These are phyloP conservation scores for Sylvilagus floridanus DNA, from an alignment of 2,797 vertebrate species.

Conservation along the genomic window DNA sequence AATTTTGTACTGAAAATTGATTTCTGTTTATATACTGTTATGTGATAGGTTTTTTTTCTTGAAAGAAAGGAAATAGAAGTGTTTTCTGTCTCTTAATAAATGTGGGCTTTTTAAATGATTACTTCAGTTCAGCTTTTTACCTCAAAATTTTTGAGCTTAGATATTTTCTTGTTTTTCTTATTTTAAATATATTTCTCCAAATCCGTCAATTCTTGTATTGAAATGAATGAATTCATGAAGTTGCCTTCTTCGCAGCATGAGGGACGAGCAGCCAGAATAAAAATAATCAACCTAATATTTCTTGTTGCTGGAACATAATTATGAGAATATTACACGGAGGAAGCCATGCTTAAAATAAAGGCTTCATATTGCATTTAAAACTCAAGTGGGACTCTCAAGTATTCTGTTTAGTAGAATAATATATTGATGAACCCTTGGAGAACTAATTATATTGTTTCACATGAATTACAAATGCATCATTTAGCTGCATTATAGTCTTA, in stretches of 20 bases:
- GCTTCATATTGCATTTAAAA: slow-evolving; percentile 78
- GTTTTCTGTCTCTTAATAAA: slow-evolving; percentile 44
- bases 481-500: slow-evolving; percentile 80
- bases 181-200: slow-evolving; percentile 64
- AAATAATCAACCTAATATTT: slow-evolving; percentile 82
- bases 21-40: not conserved
- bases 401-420: slow-evolving; percentile 80
- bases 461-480: slow-evolving; percentile 81
- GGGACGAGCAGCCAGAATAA: slow-evolving; percentile 73
- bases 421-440: slow-evolving; percentile 82
- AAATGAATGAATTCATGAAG: slow-evolving; percentile 74
- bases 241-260: slow-evolving; percentile 65
- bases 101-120: slow-evolving; percentile 27
- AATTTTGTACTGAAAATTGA: slow-evolving; percentile 21
- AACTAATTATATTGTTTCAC: slow-evolving; percentile 87
- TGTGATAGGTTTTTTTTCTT: not conserved
- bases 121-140: slow-evolving; percentile 37
- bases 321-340: slow-evolving; percentile 81
- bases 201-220: slow-evolving; percentile 63
- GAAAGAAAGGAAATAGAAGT: not conserved
- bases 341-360: slow-evolving; percentile 82
- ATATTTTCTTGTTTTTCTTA: slow-evolving; percentile 41
- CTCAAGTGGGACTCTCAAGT: slow-evolving; percentile 76
- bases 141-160: slow-evolving; percentile 7
- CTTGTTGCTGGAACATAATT: slow-evolving; percentile 80